These are phyloP conservation scores for Leptosomus discolor DNA, from an alignment of 2,113 vertebrate genomes.

Conservation along the genomic window DNA sequence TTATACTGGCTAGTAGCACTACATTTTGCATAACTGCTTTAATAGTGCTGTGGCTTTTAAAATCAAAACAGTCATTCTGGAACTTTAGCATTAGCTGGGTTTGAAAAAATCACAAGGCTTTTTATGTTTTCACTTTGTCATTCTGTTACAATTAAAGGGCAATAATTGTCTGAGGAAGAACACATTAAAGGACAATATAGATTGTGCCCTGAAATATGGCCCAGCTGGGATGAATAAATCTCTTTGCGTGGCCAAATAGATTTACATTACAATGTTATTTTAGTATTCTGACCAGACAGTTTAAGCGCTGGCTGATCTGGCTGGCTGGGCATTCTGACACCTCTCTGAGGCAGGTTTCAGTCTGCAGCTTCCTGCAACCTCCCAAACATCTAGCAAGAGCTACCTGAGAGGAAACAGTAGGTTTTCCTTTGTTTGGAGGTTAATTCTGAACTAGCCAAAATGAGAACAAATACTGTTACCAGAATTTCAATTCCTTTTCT, in stretches of 20 bases:
- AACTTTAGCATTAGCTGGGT: conserved; percentile 21
- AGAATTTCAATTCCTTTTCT: not conserved
- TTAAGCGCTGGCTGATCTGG: not conserved
- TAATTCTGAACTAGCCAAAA: not conserved
- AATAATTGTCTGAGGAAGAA: conserved; percentile 52
- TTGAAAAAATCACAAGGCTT: conserved; percentile 25
- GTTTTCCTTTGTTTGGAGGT: not conserved
- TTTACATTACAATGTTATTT: conserved; percentile 46
- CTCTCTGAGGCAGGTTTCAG: not conserved
- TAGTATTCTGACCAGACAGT: conserved; percentile 16
- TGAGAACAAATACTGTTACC: not conserved
- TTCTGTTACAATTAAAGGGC: conserved; percentile 40
- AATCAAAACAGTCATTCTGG: not conserved
- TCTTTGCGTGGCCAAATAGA: not conserved
- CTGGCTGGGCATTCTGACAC: not conserved
- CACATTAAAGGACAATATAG: conserved; percentile 27
- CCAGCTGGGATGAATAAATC: conserved; percentile 46
- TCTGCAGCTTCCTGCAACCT: not conserved
- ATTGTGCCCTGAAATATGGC: conserved; percentile 42
- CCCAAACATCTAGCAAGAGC: not conserved
- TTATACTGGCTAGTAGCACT: conserved; percentile 14
- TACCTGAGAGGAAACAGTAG: not conserved
- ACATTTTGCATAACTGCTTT: not conserved
- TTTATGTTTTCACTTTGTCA: conserved; percentile 30
- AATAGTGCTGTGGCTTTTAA: conserved; percentile 1